A percentile compares a stretch with the other conserved stretches of the same genome.
Evolutionary conservation across 2,888 invertebrate genomes (phyloP).

Genomic region (Agrochola lota): DNA sequence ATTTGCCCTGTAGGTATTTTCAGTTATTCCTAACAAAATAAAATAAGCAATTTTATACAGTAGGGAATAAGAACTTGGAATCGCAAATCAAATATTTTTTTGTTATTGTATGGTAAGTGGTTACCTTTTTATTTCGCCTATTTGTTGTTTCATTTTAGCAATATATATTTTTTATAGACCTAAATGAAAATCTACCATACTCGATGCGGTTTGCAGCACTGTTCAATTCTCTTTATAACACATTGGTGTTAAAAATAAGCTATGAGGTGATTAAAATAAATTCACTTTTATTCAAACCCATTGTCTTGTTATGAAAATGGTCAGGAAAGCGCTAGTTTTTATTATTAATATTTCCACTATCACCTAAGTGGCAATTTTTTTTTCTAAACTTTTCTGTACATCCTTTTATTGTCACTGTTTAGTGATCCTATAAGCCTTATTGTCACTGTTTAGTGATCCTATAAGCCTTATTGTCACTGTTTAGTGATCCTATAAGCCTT

Average conservation of each 20-base stretch:
- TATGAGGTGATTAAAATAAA: neutral
- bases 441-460: too few species aligned
- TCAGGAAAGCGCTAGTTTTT: neutral
- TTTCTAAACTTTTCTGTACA: neutral
- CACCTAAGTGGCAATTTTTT: neutral
- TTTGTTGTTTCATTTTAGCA: slow-evolving; percentile 25
- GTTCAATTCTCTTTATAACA: neutral
- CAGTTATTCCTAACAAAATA: slow-evolving; percentile 35
- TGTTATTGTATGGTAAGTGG: slow-evolving; percentile 12
- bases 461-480: too few species aligned
- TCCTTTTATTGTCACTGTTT: neutral
- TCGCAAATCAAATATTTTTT: slow-evolving; percentile 43
- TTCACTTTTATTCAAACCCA: slow-evolving; percentile 11
- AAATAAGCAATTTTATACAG: slow-evolving; percentile 58
- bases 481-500: too few species aligned
- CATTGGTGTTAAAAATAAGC: neutral
- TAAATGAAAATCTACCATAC: neutral
- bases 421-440: too few species aligned
- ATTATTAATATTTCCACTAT: slow-evolving; percentile 5
- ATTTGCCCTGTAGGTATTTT: slow-evolving; percentile 57
- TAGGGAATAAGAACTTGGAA: slow-evolving; percentile 42
- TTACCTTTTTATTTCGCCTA: slow-evolving; percentile 35
- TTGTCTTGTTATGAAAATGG: slow-evolving; percentile 4
- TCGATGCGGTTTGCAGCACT: neutral
- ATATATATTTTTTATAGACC: too few species aligned